phyloP scores from a whole-genome alignment of 2,888 invertebrate species.

The Schizaphis graminum region DNA sequence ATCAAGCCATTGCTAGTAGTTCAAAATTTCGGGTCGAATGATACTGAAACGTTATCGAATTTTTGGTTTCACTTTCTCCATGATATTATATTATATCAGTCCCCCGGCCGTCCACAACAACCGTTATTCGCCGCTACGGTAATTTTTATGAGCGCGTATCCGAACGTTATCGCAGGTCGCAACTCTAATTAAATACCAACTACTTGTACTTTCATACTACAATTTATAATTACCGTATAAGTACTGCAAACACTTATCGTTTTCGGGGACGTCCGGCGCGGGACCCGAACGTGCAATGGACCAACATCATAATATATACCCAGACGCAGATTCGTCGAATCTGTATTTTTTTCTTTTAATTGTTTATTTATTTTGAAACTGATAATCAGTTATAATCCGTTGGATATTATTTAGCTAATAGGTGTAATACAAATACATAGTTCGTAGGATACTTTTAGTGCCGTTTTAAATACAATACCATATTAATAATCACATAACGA shows the following conservation, averaged over 20 bases:
- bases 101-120: conserved; percentile 23
- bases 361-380: conserved; percentile 41
- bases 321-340: conserved; percentile 54
- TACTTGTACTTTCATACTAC: neutral
- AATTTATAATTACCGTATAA: neutral
- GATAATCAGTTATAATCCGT: conserved; percentile 54
- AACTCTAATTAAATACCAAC: neutral
- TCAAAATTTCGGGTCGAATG: conserved; percentile 37
- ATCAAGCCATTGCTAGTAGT: conserved; percentile 31
- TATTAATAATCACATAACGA: conserved; percentile 3
- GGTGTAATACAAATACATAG: conserved; percentile 43
- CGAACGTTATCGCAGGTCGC: neutral
- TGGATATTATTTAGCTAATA: conserved; percentile 44
- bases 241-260: neutral
- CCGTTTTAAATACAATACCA: conserved; percentile 45
- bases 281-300: conserved; percentile 44
- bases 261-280: neutral
- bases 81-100: neutral
- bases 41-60: conserved; percentile 40
- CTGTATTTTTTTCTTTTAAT: conserved; percentile 44
- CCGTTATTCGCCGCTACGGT: neutral
- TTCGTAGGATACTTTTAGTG: conserved; percentile 56
- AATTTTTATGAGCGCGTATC: neutral
- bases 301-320: conserved; percentile 40
- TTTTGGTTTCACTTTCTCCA: conserved; percentile 26